phyloP scores from a whole-genome alignment of 1,140 invertebrate genomes.

The Gonatopus flavifemur region DNA sequence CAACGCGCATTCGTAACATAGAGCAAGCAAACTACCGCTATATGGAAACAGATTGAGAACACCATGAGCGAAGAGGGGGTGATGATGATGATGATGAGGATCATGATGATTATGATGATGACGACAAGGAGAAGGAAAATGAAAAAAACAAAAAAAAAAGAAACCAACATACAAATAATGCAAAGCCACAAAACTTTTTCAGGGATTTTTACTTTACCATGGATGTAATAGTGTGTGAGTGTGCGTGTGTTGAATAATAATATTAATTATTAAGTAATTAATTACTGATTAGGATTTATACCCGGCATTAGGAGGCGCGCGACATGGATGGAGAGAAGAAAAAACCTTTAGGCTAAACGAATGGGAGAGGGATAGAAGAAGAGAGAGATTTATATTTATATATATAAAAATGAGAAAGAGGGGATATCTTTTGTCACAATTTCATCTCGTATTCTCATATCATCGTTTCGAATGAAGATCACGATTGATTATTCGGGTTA shows the following conservation, averaged over 20 bases:
- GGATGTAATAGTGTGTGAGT: slow-evolving; percentile 55
- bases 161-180: too few species aligned
- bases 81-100: too few species aligned
- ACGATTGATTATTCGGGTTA: too few species aligned
- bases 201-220: slow-evolving; percentile 54
- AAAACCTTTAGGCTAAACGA: slow-evolving; percentile 25
- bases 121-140: slow-evolving; percentile 11
- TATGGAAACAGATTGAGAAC: background rate
- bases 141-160: slow-evolving; percentile 4
- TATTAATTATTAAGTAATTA: slow-evolving; percentile 54
- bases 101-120: too few species aligned
- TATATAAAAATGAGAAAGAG: too few species aligned
- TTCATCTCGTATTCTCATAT: too few species aligned
- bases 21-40: too few species aligned
- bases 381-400: background rate
- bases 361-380: slow-evolving; percentile 6
- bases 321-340: too few species aligned
- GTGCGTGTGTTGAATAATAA: slow-evolving; percentile 53
- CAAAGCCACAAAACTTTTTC: slow-evolving; percentile 42
- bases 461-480: too few species aligned
- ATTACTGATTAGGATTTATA: slow-evolving; percentile 41
- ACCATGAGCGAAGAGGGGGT: slow-evolving; percentile 17
- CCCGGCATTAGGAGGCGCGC: slow-evolving; percentile 24
- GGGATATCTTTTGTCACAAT: too few species aligned
- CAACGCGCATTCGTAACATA: too few species aligned